phyloP scores from a whole-genome alignment of 2,797 vertebrate genomes.

The Neoniphon sammara region DNA sequence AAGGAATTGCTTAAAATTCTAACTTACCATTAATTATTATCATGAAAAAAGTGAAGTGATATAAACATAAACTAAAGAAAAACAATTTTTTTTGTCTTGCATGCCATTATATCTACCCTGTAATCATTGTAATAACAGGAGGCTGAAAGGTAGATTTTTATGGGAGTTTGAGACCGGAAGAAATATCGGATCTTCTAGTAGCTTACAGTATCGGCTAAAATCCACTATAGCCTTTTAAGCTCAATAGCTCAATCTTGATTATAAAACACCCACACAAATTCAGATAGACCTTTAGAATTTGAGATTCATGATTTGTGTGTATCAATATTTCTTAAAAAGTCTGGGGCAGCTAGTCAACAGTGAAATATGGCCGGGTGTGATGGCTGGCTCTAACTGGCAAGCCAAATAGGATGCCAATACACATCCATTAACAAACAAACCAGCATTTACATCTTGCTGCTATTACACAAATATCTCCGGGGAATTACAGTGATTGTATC shows the following conservation, averaged over 20 bases:
- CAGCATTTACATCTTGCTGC: slow-evolving; percentile 44
- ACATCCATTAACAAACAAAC: slow-evolving; percentile 63
- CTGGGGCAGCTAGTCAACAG: slow-evolving; percentile 13
- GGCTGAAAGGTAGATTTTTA: too few relatives aligned
- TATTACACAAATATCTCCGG: slow-evolving; percentile 47
- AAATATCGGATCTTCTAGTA: too few relatives aligned
- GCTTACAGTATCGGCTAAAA: too few relatives aligned
- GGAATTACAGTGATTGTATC: slow-evolving; percentile 55
- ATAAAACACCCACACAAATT: neutral
- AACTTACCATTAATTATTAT: too few relatives aligned
- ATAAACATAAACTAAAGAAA: too few relatives aligned
- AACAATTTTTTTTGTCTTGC: too few relatives aligned
- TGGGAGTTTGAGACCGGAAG: too few relatives aligned
- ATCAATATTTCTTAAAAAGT: slow-evolving; percentile 33
- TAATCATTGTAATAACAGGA: too few relatives aligned
- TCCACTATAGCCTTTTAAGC: too few relatives aligned
- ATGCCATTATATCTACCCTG: too few relatives aligned
- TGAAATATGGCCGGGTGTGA: slow-evolving; percentile 47
- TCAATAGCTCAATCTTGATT: slow-evolving; percentile 10
- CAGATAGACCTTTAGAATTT: neutral
- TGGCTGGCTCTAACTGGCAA: slow-evolving; percentile 40
- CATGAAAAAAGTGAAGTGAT: too few relatives aligned
- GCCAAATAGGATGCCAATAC: slow-evolving; percentile 53
- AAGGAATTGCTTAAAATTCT: too few relatives aligned
- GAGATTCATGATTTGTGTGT: slow-evolving; percentile 1